Evolutionary conservation across 2,113 vertebrate genomes (phyloP).

Genomic region (Cervus canadensis): DNA sequence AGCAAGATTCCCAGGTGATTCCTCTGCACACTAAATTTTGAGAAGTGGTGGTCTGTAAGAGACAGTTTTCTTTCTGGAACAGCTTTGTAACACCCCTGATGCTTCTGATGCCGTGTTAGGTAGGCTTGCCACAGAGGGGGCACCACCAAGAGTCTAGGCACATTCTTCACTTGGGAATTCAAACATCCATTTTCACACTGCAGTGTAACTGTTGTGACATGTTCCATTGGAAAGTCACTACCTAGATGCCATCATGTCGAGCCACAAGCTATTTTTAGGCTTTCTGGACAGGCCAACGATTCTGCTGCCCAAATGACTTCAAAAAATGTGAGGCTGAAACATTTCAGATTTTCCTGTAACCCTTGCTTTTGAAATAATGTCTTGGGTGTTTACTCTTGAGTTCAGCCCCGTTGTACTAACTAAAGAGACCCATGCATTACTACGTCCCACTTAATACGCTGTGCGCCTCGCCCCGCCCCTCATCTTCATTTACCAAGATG

Average conservation of each 20-base stretch:
- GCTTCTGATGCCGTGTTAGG: background rate
- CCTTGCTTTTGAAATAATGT: background rate
- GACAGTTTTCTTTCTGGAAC: background rate
- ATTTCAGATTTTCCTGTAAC: slow-evolving; percentile 24
- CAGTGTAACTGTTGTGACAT: slow-evolving; percentile 30
- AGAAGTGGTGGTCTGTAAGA: background rate
- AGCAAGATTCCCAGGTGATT: background rate
- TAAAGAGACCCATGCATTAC: background rate
- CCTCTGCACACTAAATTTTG: background rate
- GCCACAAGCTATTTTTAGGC: slow-evolving; percentile 59
- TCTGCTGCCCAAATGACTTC: background rate
- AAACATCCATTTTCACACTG: slow-evolving; percentile 42
- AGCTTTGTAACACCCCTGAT: background rate
- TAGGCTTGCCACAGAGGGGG: background rate
- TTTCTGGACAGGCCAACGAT: slow-evolving; percentile 24
- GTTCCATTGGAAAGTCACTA: slow-evolving; percentile 4
- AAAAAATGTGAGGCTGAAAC: background rate
- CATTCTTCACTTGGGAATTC: slow-evolving; percentile 8
- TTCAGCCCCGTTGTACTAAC: background rate
- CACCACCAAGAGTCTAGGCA: background rate
- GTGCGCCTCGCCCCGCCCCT: background rate
- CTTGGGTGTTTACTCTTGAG: background rate
- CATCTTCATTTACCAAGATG: background rate
- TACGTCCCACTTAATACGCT: background rate
- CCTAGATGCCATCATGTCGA: slow-evolving; percentile 5